phyloP scores from a whole-genome alignment of 2,888 invertebrate species.

The Epistrophe grossulariae region DNA sequence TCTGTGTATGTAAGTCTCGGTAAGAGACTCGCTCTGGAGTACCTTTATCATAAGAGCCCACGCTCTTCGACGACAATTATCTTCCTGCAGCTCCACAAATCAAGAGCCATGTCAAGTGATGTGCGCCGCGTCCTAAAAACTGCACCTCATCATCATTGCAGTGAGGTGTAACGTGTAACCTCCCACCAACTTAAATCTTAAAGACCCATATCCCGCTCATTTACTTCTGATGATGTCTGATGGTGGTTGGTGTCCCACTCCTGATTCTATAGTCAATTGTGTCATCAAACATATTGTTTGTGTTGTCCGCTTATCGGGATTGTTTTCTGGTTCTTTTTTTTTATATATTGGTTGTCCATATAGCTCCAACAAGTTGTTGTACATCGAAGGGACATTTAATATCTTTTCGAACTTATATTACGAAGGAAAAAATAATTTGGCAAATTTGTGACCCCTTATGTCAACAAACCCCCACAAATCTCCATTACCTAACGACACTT shows the following conservation, averaged over 20 bases:
- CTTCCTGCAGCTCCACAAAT: constrained; percentile 29
- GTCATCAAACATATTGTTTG: constrained; percentile 73
- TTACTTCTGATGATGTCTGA: constrained; percentile 1
- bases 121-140: constrained; percentile 54
- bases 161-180: constrained; percentile 68
- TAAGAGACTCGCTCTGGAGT: constrained; percentile 45
- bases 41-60: constrained; percentile 64
- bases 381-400: constrained; percentile 36
- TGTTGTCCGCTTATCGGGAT: constrained; percentile 65
- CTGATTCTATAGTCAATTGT: constrained; percentile 42
- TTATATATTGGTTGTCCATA: not conserved
- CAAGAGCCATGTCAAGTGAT: constrained; percentile 53
- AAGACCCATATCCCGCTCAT: constrained; percentile 46
- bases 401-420: not conserved
- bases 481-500: constrained; percentile 69
- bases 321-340: constrained; percentile 31
- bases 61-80: constrained; percentile 70
- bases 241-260: constrained; percentile 35
- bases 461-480: constrained; percentile 73
- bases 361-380: constrained; percentile 68
- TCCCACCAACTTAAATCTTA: constrained; percentile 54
- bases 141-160: constrained; percentile 51
- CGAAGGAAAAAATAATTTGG: constrained; percentile 68
- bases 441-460: constrained; percentile 74
- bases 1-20: constrained; percentile 22